Conservation (phyloP, 1,140 invertebrate genomes). For the Triops cancriformis region DNA sequence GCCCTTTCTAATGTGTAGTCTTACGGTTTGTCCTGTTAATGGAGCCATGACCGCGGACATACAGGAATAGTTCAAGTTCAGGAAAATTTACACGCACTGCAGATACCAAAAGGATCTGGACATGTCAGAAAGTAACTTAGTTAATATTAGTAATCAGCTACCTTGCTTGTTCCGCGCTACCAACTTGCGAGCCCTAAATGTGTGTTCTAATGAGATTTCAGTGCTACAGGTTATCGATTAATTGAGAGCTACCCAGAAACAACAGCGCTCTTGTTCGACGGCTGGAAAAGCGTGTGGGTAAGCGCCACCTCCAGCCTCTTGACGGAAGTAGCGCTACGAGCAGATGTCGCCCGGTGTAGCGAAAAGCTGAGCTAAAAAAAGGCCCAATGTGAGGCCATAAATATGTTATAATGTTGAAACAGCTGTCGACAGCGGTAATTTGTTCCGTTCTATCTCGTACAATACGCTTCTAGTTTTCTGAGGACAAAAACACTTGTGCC, state of each 20-base stretch:
- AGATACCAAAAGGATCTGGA: no score
- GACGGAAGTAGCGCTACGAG: neutral
- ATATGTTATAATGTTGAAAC: constrained; percentile 14
- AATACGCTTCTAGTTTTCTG: neutral
- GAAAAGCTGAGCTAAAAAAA: neutral
- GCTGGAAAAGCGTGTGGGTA: neutral
- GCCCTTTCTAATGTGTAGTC: no score
- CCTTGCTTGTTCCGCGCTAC: neutral
- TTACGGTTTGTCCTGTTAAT: no score
- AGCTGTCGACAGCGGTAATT: constrained; percentile 13
- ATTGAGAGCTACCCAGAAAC: neutral
- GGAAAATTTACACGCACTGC: no score
- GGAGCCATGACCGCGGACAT: no score
- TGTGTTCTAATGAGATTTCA: neutral
- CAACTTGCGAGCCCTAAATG: neutral
- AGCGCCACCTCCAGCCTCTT: neutral
- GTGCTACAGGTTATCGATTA: neutral
- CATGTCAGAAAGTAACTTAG: neutral
- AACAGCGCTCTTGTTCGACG: neutral
- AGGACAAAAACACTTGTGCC: neutral
- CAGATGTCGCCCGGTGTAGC: neutral
- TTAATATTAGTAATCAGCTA: neutral
- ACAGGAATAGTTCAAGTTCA: no score
- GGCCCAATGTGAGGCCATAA: neutral
- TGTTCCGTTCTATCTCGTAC: neutral